A percentile compares a stretch with the other conserved stretches of the same genome.
phyloP scores from a whole-genome alignment of 2,888 invertebrate genomes.

The Caenorhabditis sp. region DNA sequence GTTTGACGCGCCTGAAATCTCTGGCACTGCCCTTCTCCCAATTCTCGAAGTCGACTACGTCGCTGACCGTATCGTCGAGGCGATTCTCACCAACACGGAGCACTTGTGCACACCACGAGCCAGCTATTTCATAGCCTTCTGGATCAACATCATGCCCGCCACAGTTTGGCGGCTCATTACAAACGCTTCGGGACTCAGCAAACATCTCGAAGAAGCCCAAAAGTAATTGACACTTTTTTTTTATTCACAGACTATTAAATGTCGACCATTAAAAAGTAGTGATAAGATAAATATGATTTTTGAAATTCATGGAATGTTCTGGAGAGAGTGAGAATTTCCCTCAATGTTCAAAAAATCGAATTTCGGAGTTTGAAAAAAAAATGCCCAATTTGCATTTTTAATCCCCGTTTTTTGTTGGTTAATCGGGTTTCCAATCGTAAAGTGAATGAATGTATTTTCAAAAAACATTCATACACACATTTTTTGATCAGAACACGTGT shows the following conservation, averaged over 20 bases:
- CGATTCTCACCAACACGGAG: neutral
- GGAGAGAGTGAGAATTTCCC: too few relatives aligned
- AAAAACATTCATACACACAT: too few relatives aligned
- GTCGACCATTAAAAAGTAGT: neutral
- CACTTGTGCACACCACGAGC: neutral
- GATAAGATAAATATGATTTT: neutral
- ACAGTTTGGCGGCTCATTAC: neutral
- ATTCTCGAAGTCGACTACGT: conserved; percentile 3
- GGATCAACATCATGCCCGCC: neutral
- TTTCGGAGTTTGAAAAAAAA: too few relatives aligned
- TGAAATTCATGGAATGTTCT: neutral
- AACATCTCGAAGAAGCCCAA: neutral
- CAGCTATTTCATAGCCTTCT: neutral
- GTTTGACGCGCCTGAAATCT: conserved; percentile 78
- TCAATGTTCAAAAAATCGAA: too few relatives aligned
- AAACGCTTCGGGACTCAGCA: neutral
- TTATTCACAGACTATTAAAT: neutral
- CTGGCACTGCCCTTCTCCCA: neutral
- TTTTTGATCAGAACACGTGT: too few relatives aligned
- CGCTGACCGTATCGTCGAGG: neutral
- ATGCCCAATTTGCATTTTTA: too few relatives aligned
- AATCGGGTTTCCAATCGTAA: too few relatives aligned
- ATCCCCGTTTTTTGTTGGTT: too few relatives aligned
- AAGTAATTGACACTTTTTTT: neutral
- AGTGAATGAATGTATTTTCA: too few relatives aligned